Evolutionary conservation across 1,140 invertebrate species (phyloP).

Genomic region (Olivierus martensii): DNA sequence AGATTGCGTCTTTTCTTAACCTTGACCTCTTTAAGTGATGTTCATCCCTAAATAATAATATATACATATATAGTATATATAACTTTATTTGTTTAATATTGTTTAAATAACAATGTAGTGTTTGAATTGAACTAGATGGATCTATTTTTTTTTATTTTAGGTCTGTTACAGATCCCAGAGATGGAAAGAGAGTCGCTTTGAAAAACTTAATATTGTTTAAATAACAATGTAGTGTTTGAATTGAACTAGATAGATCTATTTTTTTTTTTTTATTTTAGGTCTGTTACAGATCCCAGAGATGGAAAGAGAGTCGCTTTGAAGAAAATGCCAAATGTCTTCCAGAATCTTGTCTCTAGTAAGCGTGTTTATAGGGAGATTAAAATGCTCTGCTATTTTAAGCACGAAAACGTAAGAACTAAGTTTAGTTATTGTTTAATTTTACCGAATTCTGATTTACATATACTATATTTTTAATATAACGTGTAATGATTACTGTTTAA

Average conservation of each 20-base stretch:
- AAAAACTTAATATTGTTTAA: constrained; percentile 57
- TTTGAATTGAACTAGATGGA: too few species aligned
- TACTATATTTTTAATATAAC: too few species aligned
- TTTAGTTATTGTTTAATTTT: too few species aligned
- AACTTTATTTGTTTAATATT: too few species aligned
- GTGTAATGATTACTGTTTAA: too few species aligned
- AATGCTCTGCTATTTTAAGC: constrained; percentile 99
- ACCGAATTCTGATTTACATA: too few species aligned
- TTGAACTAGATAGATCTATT: background rate
- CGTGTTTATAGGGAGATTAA: constrained; percentile 96
- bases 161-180: constrained; percentile 44
- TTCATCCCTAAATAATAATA: too few species aligned
- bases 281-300: constrained; percentile 50
- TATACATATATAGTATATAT: too few species aligned
- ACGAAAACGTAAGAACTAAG: constrained; percentile 82
- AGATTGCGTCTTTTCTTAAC: too few species aligned
- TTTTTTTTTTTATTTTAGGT: constrained; percentile 7
- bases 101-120: too few species aligned
- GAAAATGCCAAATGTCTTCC: constrained; percentile 99
- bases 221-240: background rate
- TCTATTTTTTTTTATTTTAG: constrained; percentile 1
- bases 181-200: constrained; percentile 90
- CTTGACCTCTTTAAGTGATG: too few species aligned
- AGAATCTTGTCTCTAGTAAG: constrained; percentile 95
- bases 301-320: constrained; percentile 94